A percentile compares a stretch with the other conserved stretches of the same genome.
Conservation (phyloP, 2,888 invertebrate species). For the Druceiella hillmani region DNA sequence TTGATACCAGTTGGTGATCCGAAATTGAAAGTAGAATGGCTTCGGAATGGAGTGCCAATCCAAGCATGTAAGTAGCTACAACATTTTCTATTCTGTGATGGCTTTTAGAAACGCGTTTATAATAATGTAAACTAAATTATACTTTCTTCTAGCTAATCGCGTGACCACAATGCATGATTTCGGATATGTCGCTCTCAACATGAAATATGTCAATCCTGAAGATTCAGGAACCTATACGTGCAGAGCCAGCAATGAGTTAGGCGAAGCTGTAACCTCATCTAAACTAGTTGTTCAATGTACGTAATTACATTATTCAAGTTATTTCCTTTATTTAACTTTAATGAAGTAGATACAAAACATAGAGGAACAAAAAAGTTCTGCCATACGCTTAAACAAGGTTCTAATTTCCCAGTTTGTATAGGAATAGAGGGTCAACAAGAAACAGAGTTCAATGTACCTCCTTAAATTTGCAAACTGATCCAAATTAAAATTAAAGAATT, state of each 20-base stretch:
- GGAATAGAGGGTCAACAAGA: too few relatives aligned
- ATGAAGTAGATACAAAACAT: not conserved
- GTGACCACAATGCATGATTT: slow-evolving; percentile 95
- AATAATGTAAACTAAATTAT: slow-evolving; percentile 7
- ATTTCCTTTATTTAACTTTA: slow-evolving; percentile 4
- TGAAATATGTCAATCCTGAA: slow-evolving; percentile 92
- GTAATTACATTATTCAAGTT: slow-evolving; percentile 28
- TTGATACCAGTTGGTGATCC: slow-evolving; percentile 93
- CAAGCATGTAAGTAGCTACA: slow-evolving; percentile 66
- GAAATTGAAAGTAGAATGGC: slow-evolving; percentile 89
- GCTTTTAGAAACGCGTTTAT: slow-evolving; percentile 1
- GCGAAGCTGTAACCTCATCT: slow-evolving; percentile 93
- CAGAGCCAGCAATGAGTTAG: slow-evolving; percentile 85
- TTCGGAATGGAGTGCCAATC: slow-evolving; percentile 85
- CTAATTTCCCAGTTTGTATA: too few relatives aligned
- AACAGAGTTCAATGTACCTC: too few relatives aligned
- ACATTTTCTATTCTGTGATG: not conserved
- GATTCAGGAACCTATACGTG: slow-evolving; percentile 97
- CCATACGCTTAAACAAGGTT: too few relatives aligned
- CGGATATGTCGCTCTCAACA: slow-evolving; percentile 92
- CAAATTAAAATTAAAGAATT: too few relatives aligned
- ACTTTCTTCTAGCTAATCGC: slow-evolving; percentile 65
- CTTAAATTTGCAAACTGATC: too few relatives aligned
- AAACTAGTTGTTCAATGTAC: slow-evolving; percentile 83
- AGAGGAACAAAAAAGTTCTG: not conserved